Evolutionary conservation across 2,113 vertebrate species (phyloP).

Genomic region (Hylia prasina): DNA sequence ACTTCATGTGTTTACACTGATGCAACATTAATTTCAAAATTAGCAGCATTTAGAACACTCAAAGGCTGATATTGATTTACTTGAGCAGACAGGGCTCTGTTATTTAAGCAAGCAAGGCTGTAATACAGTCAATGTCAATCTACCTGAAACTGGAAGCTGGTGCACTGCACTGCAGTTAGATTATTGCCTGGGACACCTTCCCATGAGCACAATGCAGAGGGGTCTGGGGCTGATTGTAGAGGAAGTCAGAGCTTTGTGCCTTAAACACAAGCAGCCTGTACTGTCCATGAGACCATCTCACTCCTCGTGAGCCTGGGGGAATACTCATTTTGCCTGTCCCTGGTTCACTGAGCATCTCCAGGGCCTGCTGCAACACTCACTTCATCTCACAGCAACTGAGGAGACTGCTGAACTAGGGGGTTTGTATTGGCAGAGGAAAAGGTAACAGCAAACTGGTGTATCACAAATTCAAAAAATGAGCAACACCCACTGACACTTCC

Average conservation of each 20-base stretch:
- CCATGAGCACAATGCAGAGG: background rate
- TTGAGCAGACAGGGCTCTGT: background rate
- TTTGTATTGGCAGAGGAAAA: background rate
- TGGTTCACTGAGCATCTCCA: background rate
- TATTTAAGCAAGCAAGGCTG: background rate
- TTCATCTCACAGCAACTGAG: background rate
- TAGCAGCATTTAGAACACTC: background rate
- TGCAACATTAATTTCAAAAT: background rate
- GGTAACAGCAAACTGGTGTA: background rate
- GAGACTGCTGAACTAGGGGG: background rate
- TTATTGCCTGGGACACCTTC: background rate
- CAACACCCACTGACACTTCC: background rate
- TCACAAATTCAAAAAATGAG: background rate
- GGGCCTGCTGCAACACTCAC: background rate
- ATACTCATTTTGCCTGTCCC: background rate
- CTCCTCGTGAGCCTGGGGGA: accelerated
- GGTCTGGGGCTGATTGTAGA: background rate
- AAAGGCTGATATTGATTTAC: background rate
- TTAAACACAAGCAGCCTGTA: background rate
- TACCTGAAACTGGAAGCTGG: background rate
- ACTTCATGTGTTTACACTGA: background rate
- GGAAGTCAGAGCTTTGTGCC: background rate
- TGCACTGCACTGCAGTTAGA: background rate
- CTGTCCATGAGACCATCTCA: background rate
- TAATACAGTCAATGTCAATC: background rate